A percentile compares a stretch with the other conserved stretches of the same genome.
These are phyloP conservation scores for Oreocharis arfaki DNA, from an alignment of 2,113 vertebrate genomes.

Conservation along the genomic window DNA sequence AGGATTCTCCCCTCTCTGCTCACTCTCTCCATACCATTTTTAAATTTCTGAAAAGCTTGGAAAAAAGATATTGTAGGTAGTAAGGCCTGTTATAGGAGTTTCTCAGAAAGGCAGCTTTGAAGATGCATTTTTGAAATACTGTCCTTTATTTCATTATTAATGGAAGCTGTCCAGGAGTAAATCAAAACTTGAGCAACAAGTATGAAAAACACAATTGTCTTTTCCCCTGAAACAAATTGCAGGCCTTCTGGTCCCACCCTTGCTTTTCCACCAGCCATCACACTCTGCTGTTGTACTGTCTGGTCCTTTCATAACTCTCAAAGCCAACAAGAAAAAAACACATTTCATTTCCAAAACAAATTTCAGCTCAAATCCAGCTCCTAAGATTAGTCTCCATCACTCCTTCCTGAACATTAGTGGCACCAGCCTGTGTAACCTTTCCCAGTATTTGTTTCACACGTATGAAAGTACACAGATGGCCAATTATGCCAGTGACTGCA, in stretches of 20 bases:
- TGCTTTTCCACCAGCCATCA: not conserved
- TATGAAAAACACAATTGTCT: not conserved
- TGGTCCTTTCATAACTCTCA: not conserved
- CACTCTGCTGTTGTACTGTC: not conserved
- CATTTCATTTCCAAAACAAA: not conserved
- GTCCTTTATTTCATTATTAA: not conserved
- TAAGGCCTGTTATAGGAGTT: not conserved
- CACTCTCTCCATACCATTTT: not conserved
- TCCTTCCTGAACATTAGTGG: not conserved
- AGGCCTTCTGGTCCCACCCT: not conserved
- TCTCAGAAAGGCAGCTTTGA: not conserved
- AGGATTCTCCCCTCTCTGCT: not conserved
- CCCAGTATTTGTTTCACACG: not conserved
- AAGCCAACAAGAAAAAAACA: not conserved
- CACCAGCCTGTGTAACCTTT: constrained; percentile 21
- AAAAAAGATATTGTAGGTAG: not conserved
- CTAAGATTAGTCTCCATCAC: not conserved
- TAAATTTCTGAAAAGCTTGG: not conserved
- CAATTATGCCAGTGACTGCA: constrained; percentile 56
- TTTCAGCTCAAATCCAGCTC: not conserved
- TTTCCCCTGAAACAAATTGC: not conserved
- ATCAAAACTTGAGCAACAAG: not conserved
- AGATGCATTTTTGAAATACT: not conserved
- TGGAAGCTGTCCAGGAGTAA: not conserved
- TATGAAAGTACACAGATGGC: constrained; percentile 60